phyloP scores from a whole-genome alignment of 2,113 vertebrate species.

The Myanophis thanlyinensis region DNA sequence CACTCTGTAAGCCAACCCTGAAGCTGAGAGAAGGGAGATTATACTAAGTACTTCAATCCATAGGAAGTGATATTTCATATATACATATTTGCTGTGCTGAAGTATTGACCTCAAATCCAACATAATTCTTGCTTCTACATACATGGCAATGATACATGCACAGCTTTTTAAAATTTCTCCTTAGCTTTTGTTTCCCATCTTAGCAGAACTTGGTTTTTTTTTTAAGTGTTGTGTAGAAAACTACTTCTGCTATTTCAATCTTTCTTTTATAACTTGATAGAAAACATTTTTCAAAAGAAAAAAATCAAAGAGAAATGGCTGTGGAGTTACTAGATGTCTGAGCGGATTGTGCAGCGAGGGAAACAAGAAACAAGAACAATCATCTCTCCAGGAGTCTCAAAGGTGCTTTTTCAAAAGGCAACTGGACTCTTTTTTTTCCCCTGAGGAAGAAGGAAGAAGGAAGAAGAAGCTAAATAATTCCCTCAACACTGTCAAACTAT shows the following conservation, averaged over 20 bases:
- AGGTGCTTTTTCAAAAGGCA: not conserved
- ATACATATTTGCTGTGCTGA: not conserved
- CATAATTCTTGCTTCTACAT: not conserved
- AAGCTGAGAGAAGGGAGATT: not conserved
- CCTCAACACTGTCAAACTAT: no score
- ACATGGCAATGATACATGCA: not conserved
- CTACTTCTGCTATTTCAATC: not conserved
- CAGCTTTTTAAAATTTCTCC: not conserved
- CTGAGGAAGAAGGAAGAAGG: no score
- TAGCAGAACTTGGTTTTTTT: not conserved
- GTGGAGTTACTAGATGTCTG: not conserved
- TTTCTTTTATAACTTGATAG: not conserved
- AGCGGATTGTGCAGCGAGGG: not conserved
- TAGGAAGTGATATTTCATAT: not conserved
- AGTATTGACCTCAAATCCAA: not conserved
- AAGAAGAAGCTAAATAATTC: no score
- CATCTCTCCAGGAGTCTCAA: not conserved
- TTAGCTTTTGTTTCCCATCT: not conserved
- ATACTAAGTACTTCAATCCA: not conserved
- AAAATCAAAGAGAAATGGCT: not conserved
- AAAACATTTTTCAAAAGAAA: not conserved
- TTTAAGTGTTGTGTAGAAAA: not conserved
- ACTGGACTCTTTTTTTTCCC: not conserved
- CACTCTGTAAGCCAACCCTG: not conserved
- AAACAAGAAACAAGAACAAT: not conserved